Conservation (phyloP, 2,888 invertebrate genomes). For the Cataglyphis altisquamis region DNA sequence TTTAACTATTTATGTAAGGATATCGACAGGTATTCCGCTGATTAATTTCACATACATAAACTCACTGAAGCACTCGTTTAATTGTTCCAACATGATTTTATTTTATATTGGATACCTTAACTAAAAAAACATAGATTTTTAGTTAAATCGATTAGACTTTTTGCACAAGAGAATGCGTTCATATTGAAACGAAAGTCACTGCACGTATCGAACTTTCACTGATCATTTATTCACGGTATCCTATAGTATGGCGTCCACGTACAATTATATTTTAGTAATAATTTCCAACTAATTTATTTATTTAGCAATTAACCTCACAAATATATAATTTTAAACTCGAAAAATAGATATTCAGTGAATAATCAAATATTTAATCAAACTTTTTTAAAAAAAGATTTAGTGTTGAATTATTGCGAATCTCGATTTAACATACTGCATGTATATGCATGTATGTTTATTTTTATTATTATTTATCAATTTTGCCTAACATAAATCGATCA, state of each 20-base stretch:
- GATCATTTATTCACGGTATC: conserved; percentile 38
- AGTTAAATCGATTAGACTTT: conserved; percentile 71
- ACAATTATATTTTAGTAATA: neutral
- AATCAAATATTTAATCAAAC: neutral
- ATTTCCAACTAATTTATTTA: neutral
- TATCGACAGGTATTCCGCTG: neutral
- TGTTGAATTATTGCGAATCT: neutral
- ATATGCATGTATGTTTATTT: neutral
- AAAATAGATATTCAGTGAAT: neutral
- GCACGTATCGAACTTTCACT: conserved; percentile 66
- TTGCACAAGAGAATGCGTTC: conserved; percentile 58
- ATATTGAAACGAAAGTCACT: conserved; percentile 20
- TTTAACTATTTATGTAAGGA: neutral
- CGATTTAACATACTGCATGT: neutral
- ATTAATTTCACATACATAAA: conserved; percentile 1
- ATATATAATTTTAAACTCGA: neutral
- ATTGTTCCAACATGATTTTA: conserved; percentile 49
- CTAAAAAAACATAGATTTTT: conserved; percentile 66
- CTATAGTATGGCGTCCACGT: neutral
- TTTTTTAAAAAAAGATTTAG: neutral
- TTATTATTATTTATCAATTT: conserved; percentile 7
- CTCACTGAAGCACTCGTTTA: conserved; percentile 23
- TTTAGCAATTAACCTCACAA: neutral
- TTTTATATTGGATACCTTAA: conserved; percentile 17
- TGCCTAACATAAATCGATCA: neutral